phyloP scores from a whole-genome alignment of 2,888 invertebrate genomes.

The Philaethria dido region DNA sequence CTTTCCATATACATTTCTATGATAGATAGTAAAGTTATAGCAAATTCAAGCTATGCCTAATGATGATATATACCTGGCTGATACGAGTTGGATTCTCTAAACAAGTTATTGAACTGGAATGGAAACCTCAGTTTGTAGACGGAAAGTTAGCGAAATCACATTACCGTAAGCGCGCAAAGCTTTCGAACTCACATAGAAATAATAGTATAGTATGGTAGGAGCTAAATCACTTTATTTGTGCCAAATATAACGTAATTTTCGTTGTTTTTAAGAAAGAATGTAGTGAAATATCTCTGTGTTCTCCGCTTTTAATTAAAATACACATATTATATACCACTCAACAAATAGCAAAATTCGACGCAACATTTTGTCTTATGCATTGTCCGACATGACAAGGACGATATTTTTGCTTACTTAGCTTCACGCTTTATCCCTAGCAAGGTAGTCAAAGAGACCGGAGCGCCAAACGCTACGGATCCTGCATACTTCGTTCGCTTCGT shows the following conservation, averaged over 20 bases:
- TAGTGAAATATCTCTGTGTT: background rate
- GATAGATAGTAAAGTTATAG: background rate
- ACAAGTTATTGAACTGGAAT: slow-evolving; percentile 7
- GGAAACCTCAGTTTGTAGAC: slow-evolving; percentile 6
- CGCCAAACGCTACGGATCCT: too few relatives aligned
- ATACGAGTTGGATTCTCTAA: background rate
- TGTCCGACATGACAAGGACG: too few relatives aligned
- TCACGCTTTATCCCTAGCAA: too few relatives aligned
- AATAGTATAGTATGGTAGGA: background rate
- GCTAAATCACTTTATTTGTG: background rate
- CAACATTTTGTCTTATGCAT: too few relatives aligned
- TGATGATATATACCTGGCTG: background rate
- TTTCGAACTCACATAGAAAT: too few relatives aligned
- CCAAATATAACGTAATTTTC: too few relatives aligned
- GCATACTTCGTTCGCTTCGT: too few relatives aligned
- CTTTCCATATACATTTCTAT: background rate
- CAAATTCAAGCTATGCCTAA: background rate
- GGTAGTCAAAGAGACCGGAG: too few relatives aligned
- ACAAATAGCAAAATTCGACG: background rate
- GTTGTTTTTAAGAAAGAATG: too few relatives aligned
- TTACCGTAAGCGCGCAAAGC: background rate
- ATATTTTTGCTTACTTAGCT: too few relatives aligned
- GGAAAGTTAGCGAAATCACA: slow-evolving; percentile 1
- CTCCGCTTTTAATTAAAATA: background rate
- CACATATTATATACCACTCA: too few relatives aligned